Evolutionary conservation across 2,113 vertebrate species (phyloP), one percentile per base, ranked within the genome.

Genomic region (Typhlomys cinereus): DNA sequence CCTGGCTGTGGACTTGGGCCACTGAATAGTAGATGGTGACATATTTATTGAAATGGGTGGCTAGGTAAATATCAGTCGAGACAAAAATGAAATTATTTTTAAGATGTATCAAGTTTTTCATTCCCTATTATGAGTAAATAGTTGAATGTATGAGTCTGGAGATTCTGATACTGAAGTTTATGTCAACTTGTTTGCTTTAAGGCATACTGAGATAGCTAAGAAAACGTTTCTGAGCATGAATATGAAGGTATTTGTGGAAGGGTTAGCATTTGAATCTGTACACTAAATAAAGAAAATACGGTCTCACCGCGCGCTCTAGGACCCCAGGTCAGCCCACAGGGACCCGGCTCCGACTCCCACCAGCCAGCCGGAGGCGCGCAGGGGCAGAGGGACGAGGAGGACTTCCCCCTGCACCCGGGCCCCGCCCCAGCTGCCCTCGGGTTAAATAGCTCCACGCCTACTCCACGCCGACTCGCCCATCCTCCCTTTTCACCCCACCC

Each of bases 71-170:
- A 92, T 1, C 4, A 85, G 46, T 23, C 50, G 67, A 48, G 39
- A n/a, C n/a, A 74, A 82, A 82, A 92, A 66, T 36, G 59, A 73
- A 89, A 67, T 90, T 94, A 76, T 21, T 5, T 82, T 89, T 83
- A 94, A 52, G 59, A 80, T 9, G 67, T 54, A 9, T 71, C 88
- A 75, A 90, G 64, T 80, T 76, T 90, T 66, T 61, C 41, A 89
- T 89, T n/a, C n/a, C 31, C n/a, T 90, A 81, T 25, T 78, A 46
- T 52, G 92, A 86, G 67, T 76, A 70, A 31, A 74, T 39, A 80
- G 44, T 61, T 86, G 25, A 39, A 59, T 59, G 41, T 52, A 85
- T 91, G 62, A 76, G 29, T 85, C 34, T 57, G 70, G 46, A 59
- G n/a, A 8, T 69, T 85, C 23, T 69, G 17, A 61, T 34, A 13